phyloP scores from a whole-genome alignment of 2,113 vertebrate genomes.

The Pogonocichla stellata region DNA sequence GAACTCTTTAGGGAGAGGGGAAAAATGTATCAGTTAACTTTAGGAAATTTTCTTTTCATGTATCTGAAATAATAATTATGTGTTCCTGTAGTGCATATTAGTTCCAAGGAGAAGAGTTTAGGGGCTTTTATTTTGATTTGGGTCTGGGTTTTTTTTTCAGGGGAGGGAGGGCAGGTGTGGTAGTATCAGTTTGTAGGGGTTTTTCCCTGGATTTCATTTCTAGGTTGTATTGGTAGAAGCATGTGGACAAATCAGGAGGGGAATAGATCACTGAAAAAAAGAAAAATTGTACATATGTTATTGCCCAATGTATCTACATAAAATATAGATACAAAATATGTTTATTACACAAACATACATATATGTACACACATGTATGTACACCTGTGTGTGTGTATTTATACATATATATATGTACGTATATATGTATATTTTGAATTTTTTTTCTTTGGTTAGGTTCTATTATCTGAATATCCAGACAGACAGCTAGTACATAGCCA shows the following conservation, averaged over 20 bases:
- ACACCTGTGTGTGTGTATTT: fast-evolving
- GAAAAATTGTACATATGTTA: not conserved
- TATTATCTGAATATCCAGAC: not conserved
- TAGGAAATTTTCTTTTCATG: not conserved
- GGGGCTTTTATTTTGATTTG: fast-evolving
- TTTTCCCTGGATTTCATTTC: not conserved
- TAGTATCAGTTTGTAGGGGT: fast-evolving
- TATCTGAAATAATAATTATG: not conserved
- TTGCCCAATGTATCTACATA: not conserved
- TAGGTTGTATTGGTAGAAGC: not conserved
- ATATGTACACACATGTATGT: fast-evolving
- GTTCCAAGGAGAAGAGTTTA: not conserved
- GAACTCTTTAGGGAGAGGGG: fast-evolving
- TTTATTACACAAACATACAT: not conserved
- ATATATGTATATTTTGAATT: not conserved
- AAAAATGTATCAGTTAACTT: fast-evolving
- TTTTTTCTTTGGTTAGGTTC: not conserved
- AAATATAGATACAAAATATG: too few relatives aligned
- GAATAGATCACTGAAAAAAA: not conserved
- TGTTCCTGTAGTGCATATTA: not conserved
- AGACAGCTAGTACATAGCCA: not conserved
- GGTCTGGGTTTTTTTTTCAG: too few relatives aligned
- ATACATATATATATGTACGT: fast-evolving
- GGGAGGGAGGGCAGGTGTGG: fast-evolving
- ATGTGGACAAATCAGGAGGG: not conserved